These are phyloP conservation scores for Acanthiza pusilla DNA, from an alignment of 2,797 vertebrate species.

Conservation along the genomic window DNA sequence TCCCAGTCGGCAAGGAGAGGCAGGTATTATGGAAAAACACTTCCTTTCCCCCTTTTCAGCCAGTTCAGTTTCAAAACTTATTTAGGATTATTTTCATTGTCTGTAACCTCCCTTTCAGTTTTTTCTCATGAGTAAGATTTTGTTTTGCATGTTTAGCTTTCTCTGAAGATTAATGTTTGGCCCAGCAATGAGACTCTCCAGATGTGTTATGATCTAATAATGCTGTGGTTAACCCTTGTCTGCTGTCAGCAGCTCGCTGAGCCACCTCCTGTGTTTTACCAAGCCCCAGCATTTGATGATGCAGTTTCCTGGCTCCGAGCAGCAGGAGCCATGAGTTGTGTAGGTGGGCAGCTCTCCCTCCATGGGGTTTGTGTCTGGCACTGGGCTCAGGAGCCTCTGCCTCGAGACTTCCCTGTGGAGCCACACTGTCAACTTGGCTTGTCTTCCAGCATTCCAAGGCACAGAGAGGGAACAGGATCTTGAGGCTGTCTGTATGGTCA, in stretches of 20 bases:
- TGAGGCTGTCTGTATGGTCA: not conserved
- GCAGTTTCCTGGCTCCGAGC: not conserved
- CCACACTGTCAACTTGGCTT: not conserved
- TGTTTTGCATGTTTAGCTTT: conserved; percentile 26
- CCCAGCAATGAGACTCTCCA: conserved; percentile 22
- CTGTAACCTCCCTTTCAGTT: not conserved
- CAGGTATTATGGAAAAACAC: not conserved
- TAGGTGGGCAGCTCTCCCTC: not conserved
- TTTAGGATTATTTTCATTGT: conserved; percentile 14
- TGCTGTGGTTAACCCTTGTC: not conserved
- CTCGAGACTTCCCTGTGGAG: not conserved
- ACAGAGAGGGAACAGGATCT: fast-evolving
- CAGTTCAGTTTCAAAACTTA: not conserved
- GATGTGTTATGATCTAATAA: conserved; percentile 30
- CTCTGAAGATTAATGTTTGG: conserved; percentile 3
- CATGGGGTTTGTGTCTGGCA: not conserved
- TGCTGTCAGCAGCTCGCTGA: conserved; percentile 32
- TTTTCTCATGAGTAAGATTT: not conserved
- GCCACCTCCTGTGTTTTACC: not conserved
- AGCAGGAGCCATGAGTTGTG: not conserved
- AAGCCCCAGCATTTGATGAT: not conserved
- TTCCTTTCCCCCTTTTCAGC: not conserved
- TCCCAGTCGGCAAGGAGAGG: not conserved
- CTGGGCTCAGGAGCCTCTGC: not conserved
- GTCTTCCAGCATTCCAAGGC: not conserved